Percentiles rank a stretch among this genome's conserved stretches.
Evolutionary conservation across 2,888 invertebrate genomes (phyloP).

Genomic region (Xestoiulus laeticollis): DNA sequence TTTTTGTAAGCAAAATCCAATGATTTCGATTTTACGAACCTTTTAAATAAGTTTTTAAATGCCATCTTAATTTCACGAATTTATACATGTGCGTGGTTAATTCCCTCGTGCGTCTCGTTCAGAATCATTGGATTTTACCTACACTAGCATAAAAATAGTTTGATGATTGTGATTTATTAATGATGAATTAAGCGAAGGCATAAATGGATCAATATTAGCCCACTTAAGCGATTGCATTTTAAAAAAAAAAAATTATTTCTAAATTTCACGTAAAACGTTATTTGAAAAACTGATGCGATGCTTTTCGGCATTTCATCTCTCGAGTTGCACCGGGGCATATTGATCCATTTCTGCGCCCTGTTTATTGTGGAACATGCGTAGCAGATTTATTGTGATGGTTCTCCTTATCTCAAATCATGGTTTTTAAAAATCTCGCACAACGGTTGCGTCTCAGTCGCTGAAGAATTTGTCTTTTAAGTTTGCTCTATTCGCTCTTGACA

Average conservation of each 20-base stretch:
- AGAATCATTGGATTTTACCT: background rate
- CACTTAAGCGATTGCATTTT: background rate
- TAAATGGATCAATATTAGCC: background rate
- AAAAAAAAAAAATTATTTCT: background rate
- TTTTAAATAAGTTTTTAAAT: background rate
- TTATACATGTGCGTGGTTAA: background rate
- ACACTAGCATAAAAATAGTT: background rate
- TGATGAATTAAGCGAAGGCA: slow-evolving; percentile 4
- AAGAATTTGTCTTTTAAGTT: background rate
- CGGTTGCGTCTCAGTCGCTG: background rate
- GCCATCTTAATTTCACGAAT: background rate
- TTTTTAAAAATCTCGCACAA: background rate
- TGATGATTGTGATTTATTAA: slow-evolving; percentile 17
- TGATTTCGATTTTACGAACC: background rate
- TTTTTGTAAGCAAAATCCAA: slow-evolving; percentile 7
- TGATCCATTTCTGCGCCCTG: background rate
- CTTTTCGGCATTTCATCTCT: background rate
- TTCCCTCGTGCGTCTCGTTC: background rate
- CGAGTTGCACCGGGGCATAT: background rate
- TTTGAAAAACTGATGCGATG: background rate
- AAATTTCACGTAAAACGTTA: background rate
- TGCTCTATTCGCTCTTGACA: background rate
- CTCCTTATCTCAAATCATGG: slow-evolving; percentile 34
- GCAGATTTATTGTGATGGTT: slow-evolving; percentile 35
- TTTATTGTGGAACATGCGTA: background rate